phyloP scores from a whole-genome alignment of 2,888 invertebrate genomes.

The Netelia virgata region DNA sequence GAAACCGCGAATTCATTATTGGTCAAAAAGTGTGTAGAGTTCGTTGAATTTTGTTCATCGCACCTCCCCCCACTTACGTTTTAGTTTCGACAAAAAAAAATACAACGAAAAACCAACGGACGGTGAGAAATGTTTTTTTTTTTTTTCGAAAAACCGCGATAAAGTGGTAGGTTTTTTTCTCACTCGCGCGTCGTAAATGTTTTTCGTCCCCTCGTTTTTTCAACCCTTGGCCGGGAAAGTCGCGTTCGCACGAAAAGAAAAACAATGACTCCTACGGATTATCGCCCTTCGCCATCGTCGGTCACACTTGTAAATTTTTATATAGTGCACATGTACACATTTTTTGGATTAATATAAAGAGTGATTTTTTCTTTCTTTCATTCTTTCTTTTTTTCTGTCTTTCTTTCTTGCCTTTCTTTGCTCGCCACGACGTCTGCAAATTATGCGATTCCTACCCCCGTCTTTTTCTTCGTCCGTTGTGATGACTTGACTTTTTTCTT shows the following conservation, averaged over 20 bases:
- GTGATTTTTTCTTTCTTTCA: slow-evolving; percentile 63
- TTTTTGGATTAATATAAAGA: slow-evolving; percentile 77
- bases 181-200: background rate
- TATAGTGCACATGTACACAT: slow-evolving; percentile 74
- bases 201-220: too few relatives aligned
- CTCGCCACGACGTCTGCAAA: slow-evolving; percentile 5
- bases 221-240: background rate
- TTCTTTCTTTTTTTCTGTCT: slow-evolving; percentile 14
- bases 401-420: slow-evolving; percentile 23
- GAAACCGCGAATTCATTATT: slow-evolving; percentile 54
- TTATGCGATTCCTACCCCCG: slow-evolving; percentile 19
- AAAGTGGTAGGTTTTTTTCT: background rate
- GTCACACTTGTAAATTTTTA: slow-evolving; percentile 71
- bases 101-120: background rate
- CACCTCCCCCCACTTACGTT: background rate
- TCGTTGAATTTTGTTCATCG: slow-evolving; percentile 41
- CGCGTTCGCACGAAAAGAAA: background rate
- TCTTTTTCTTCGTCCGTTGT: background rate
- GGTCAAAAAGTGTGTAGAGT: slow-evolving; percentile 66
- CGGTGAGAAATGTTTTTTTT: background rate
- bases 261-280: background rate
- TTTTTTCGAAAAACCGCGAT: background rate
- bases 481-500: slow-evolving; percentile 15
- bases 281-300: slow-evolving; percentile 56
- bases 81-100: background rate